Evolutionary conservation across 2,797 vertebrate genomes (phyloP).

Genomic region (Naso thynnoides): DNA sequence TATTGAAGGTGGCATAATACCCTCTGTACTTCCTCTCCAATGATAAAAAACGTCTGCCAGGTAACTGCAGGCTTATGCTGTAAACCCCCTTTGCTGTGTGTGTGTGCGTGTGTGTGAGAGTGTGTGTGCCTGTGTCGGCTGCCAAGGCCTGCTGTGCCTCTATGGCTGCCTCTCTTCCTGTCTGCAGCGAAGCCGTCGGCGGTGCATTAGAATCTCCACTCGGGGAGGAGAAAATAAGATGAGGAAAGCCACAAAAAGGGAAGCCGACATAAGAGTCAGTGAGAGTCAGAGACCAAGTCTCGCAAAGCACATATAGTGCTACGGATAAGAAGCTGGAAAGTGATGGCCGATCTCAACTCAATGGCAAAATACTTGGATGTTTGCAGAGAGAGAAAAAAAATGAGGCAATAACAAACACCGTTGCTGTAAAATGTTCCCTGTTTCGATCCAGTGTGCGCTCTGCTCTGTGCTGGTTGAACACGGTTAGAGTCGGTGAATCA

Average conservation of each 20-base stretch:
- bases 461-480: too few species aligned
- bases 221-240: background rate
- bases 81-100: background rate
- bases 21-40: background rate
- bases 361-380: background rate
- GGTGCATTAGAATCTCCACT: background rate
- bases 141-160: conserved; percentile 20
- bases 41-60: background rate
- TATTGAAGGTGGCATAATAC: conserved; percentile 8
- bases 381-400: background rate
- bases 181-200: background rate
- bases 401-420: too few species aligned
- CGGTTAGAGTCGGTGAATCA: too few species aligned
- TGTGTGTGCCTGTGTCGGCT: background rate
- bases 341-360: background rate
- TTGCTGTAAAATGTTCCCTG: too few species aligned
- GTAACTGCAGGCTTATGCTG: background rate
- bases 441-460: too few species aligned
- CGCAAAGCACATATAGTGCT: conserved; percentile 3
- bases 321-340: background rate
- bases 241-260: background rate
- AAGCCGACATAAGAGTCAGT: conserved; percentile 19
- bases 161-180: conserved; percentile 33
- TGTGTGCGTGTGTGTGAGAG: background rate
- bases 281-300: background rate